phyloP scores from a whole-genome alignment of 2,113 vertebrate genomes.

The Platysternon megacephalum region DNA sequence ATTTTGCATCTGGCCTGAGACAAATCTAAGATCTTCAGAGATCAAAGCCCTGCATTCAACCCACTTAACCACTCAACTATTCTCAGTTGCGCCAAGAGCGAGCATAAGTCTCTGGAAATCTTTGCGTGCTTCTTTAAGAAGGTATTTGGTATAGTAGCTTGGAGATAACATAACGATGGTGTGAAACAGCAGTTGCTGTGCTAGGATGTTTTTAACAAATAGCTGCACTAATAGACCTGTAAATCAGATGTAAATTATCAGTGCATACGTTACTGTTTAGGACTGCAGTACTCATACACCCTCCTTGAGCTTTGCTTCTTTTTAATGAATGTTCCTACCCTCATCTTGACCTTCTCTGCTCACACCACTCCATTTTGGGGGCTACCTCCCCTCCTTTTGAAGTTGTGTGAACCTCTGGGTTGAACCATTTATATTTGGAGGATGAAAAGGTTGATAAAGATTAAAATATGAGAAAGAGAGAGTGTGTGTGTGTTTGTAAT shows the following conservation, averaged over 20 bases:
- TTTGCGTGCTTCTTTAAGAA: slow-evolving; percentile 10
- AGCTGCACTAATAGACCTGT: slow-evolving; percentile 53
- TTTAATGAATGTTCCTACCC: slow-evolving; percentile 38
- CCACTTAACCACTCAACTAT: neutral
- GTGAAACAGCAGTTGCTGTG: slow-evolving; percentile 48
- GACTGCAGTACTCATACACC: slow-evolving; percentile 10
- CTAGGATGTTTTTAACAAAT: slow-evolving; percentile 53
- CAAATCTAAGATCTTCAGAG: neutral
- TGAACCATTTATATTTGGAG: neutral
- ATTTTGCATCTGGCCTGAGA: neutral
- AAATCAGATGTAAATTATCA: slow-evolving; percentile 56
- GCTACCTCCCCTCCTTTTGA: slow-evolving; percentile 7
- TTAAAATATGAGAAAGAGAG: neutral
- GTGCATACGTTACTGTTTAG: slow-evolving; percentile 60
- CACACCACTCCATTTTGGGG: neutral
- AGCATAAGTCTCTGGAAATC: neutral
- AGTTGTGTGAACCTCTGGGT: neutral
- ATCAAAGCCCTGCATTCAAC: neutral
- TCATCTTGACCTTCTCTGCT: neutral
- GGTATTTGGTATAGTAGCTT: neutral
- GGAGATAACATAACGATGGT: neutral
- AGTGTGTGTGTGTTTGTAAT: neutral
- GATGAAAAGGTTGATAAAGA: neutral
- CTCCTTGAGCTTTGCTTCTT: slow-evolving; percentile 37
- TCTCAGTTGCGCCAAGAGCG: neutral